phyloP scores from a whole-genome alignment of 2,888 invertebrate species.

The Orthosia incerta region DNA sequence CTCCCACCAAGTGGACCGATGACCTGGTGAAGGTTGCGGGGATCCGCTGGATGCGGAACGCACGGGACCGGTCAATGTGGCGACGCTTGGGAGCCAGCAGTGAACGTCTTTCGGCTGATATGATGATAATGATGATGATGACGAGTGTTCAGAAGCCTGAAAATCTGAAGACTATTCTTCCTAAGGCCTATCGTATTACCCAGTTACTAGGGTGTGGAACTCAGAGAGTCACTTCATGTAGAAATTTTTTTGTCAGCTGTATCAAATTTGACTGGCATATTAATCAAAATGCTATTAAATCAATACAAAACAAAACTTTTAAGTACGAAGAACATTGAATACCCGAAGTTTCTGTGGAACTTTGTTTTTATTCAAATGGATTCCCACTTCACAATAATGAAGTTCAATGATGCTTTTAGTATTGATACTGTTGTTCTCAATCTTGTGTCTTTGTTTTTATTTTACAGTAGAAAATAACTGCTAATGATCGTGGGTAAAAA shows the following conservation, averaged over 20 bases:
- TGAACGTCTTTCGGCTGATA: too few relatives aligned
- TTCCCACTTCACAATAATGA: constrained; percentile 50
- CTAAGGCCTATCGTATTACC: too few relatives aligned
- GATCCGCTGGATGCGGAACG: too few relatives aligned
- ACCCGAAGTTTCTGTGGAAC: constrained; percentile 37
- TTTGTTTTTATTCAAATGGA: constrained; percentile 60
- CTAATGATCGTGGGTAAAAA: background rate
- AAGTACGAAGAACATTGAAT: constrained; percentile 26
- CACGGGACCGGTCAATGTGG: too few relatives aligned
- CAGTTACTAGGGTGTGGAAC: too few relatives aligned
- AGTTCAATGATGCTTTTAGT: constrained; percentile 57
- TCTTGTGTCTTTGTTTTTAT: constrained; percentile 8
- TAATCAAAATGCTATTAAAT: constrained; percentile 35
- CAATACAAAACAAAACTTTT: constrained; percentile 27
- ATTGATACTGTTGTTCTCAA: constrained; percentile 54
- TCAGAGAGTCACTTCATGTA: too few relatives aligned
- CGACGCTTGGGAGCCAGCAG: too few relatives aligned
- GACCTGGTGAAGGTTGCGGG: too few relatives aligned
- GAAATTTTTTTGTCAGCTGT: too few relatives aligned
- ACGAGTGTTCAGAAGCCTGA: background rate
- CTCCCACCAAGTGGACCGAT: too few relatives aligned
- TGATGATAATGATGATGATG: too few relatives aligned
- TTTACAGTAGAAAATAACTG: background rate
- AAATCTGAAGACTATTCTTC: background rate
- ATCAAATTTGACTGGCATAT: too few relatives aligned